These are phyloP conservation scores for Chromoteleia sp. DNA, from an alignment of 2,888 invertebrate genomes.

Conservation along the genomic window DNA sequence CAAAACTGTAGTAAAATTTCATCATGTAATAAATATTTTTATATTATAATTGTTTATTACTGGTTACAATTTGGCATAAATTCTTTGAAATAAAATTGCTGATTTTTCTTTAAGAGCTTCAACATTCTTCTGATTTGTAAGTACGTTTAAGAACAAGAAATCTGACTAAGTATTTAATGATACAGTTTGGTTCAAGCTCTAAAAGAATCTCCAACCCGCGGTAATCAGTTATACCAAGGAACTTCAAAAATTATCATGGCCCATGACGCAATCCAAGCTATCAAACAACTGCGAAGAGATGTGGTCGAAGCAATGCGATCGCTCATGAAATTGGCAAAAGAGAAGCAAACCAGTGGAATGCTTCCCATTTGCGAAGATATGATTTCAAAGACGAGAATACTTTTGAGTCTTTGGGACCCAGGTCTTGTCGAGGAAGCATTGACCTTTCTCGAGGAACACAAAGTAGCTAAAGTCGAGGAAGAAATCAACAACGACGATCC, in stretches of 20 bases:
- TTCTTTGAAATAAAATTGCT: too few relatives aligned
- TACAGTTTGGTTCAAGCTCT: slow-evolving; percentile 91
- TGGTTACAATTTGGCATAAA: too few relatives aligned
- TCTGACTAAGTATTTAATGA: background rate
- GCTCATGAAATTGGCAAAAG: slow-evolving; percentile 90
- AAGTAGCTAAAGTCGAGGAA: slow-evolving; percentile 84
- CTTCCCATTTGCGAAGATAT: slow-evolving; percentile 91
- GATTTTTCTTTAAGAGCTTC: too few relatives aligned
- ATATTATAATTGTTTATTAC: too few relatives aligned
- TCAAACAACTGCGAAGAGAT: slow-evolving; percentile 91
- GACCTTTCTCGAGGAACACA: slow-evolving; percentile 92
- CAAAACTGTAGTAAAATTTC: too few relatives aligned
- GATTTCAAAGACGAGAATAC: slow-evolving; percentile 91
- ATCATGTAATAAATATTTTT: too few relatives aligned
- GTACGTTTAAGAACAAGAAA: too few relatives aligned
- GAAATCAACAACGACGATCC: slow-evolving; percentile 76
- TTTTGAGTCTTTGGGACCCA: slow-evolving; percentile 94
- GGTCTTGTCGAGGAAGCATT: slow-evolving; percentile 94
- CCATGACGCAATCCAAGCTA: slow-evolving; percentile 92
- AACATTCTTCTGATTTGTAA: too few relatives aligned
- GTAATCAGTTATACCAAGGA: slow-evolving; percentile 87
- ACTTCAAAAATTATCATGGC: slow-evolving; percentile 92
- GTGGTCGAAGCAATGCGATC: slow-evolving; percentile 92
- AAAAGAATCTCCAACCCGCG: slow-evolving; percentile 90
- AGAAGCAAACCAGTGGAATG: slow-evolving; percentile 90